Base-by-base conservation (phyloP, 2,113 vertebrate species). In the Monopterus albus region DNA sequence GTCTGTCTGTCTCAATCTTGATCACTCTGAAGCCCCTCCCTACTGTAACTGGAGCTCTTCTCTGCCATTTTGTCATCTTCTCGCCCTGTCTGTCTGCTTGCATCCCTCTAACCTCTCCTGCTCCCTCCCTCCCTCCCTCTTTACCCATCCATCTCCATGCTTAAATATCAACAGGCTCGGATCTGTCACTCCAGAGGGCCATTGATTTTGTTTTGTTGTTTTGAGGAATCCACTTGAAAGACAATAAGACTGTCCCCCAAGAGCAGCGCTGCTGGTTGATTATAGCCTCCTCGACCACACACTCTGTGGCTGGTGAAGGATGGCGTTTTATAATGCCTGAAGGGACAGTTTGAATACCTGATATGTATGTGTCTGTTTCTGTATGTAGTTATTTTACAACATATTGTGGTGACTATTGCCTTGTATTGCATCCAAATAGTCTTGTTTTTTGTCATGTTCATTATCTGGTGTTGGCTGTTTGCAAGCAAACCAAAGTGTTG, bases 401-500 rank as follows among this genome's bases (percentile, higher is more conserved):
- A 63, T 71, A 66, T 62, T 55, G 69, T 88, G 63, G 68, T 85
- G 74, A 79, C 47, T 86, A 51, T 82, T 78, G 81, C 89, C 72
- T 77, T 49, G 55, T 83, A 73, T 57, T 87, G 79, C 79, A 84
- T 85, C 75, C 72, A 47, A 73, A 81, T 65, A 65, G 31, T 40
- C 6, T 75, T 7, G n/a, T 65, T 17, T 67, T 67, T 84, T 76
- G 56, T 29, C 33, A 75, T 15, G 60, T 72, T 62, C 61, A 58
- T 84, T 50, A 53, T 72, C 65, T 45, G 9, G 25, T 82, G 82
- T 76, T 51, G 47, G 51, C 55, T 82, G 60, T 89, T 89, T 87
- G 70, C 61, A 88, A 91, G 87, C 57, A 88, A 92, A 92, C 88
- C 88, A 93, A 93, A 93, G 89, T 91, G 83, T 89, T 85, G 75